phyloP scores from a whole-genome alignment of 2,113 vertebrate genomes.

The Rhizomys pruinosus region DNA sequence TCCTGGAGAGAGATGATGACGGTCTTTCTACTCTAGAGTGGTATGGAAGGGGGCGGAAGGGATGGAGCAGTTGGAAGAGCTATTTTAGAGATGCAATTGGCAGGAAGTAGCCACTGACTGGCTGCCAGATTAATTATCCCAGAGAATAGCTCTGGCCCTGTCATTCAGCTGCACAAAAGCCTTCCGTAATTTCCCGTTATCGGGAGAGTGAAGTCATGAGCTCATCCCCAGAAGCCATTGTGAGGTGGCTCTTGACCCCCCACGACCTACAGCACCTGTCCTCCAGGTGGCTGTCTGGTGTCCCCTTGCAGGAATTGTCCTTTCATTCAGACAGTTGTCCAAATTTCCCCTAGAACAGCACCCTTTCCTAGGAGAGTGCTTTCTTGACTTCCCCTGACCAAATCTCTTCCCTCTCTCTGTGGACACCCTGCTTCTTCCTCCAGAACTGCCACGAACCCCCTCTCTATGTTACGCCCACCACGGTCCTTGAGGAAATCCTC shows the following conservation, averaged over 20 bases:
- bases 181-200: constrained; percentile 55
- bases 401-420: background rate
- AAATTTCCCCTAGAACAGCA: fast-evolving
- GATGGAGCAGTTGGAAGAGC: constrained; percentile 59
- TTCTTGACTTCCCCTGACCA: background rate
- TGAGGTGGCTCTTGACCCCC: background rate
- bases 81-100: constrained; percentile 75
- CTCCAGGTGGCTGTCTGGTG: background rate
- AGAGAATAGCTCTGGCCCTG: constrained; percentile 69
- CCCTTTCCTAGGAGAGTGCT: background rate
- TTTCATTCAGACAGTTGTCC: background rate
- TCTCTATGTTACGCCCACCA: background rate
- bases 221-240: background rate
- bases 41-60: background rate
- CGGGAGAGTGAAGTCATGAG: constrained; percentile 48
- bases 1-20: constrained; percentile 24
- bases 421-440: background rate
- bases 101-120: constrained; percentile 76
- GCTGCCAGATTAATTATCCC: constrained; percentile 78
- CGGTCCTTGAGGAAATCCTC: background rate
- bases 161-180: constrained; percentile 65
- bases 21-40: background rate
- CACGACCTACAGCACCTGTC: fast-evolving
- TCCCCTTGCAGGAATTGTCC: background rate
- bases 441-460: background rate